Base-by-base conservation (phyloP, 2,797 vertebrate species). In the Scarus forsteni region DNA sequence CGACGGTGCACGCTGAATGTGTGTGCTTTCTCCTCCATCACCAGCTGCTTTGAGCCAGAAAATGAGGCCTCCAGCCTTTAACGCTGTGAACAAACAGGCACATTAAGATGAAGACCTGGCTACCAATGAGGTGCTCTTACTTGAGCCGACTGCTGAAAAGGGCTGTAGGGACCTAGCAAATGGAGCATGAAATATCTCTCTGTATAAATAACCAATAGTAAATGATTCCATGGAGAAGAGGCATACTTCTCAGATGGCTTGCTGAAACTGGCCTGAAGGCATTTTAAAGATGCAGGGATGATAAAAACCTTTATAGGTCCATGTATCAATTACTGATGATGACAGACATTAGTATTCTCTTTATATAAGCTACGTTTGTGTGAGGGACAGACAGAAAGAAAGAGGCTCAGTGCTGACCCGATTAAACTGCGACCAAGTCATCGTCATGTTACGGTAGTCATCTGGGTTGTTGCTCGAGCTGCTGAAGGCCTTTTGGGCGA, bases 341-440 rank as follows among this genome's bases (percentile, higher is more conserved):
- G 38, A 46, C 3, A 48, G 15, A 70, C 27, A 27, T 60, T 11
- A 63, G 57, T 8, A 60, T 45, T n/a, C 13, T 64, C 40, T 43
- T 55, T 40, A 58, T 50, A 10, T 15, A 62, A 44, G 36, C 40
- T 16, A 9, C 49, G 36, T 48, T 60, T 35, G 27, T 39, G 42
- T 48, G 38, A 49, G 10, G 12, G 3, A 62, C n/a, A 35, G 34
- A 44, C 39, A 44, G 14, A n/a, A 55, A 63, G 57, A 48, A 35
- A 42, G 35, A 39, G 44, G 8, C 18, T 1, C 8, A 43, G 6
- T 0, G 16, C 88, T 93, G 88, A 99, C 98, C 96, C 97, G 92
- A 92, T 99, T 99, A 90, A 99, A 99, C 93, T 99, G 98, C 60
- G 97, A 96, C 98, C 98, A 99, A 85, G 97, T 97, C 92, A 99